Evolutionary conservation across 2,797 vertebrate genomes (phyloP).

Genomic region (Macropodus opercularis): DNA sequence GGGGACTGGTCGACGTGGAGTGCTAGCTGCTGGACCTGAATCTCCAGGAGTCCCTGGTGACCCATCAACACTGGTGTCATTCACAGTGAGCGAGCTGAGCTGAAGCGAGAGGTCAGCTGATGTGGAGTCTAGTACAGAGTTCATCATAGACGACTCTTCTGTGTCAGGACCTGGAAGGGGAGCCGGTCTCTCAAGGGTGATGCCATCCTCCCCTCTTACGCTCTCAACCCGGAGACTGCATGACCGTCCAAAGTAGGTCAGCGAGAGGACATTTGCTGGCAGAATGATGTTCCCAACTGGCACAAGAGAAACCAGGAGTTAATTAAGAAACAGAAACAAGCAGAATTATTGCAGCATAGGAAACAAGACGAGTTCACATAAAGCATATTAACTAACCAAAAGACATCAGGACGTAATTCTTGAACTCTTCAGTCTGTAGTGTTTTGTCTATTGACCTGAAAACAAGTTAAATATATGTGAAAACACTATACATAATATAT

Average conservation of each 20-base stretch:
- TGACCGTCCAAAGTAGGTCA: constrained; percentile 87
- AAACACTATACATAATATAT: not conserved
- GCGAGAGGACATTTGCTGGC: constrained; percentile 85
- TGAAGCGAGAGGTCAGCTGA: constrained; percentile 84
- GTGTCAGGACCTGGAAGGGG: constrained; percentile 26
- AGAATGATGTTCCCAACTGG: constrained; percentile 88
- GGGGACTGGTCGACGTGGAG: constrained; percentile 63
- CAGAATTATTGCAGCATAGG: not conserved
- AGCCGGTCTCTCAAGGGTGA: constrained; percentile 60
- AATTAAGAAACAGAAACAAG: too few relatives aligned
- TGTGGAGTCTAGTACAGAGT: constrained; percentile 64
- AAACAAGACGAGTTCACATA: not conserved
- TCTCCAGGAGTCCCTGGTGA: constrained; percentile 20
- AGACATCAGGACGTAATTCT: constrained; percentile 86
- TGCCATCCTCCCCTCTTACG: constrained; percentile 86
- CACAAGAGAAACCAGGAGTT: constrained; percentile 25
- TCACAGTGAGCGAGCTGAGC: constrained; percentile 82
- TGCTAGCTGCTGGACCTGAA: constrained; percentile 69
- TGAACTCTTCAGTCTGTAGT: constrained; percentile 86
- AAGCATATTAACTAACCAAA: constrained; percentile 79
- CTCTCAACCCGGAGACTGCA: constrained; percentile 82
- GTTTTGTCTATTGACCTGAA: constrained; percentile 85
- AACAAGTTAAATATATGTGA: not conserved
- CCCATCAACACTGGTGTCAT: constrained; percentile 19
- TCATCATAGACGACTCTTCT: constrained; percentile 44